Conservation (phyloP, 2,797 vertebrate species). For the Schizopygopsis pylzovi region DNA sequence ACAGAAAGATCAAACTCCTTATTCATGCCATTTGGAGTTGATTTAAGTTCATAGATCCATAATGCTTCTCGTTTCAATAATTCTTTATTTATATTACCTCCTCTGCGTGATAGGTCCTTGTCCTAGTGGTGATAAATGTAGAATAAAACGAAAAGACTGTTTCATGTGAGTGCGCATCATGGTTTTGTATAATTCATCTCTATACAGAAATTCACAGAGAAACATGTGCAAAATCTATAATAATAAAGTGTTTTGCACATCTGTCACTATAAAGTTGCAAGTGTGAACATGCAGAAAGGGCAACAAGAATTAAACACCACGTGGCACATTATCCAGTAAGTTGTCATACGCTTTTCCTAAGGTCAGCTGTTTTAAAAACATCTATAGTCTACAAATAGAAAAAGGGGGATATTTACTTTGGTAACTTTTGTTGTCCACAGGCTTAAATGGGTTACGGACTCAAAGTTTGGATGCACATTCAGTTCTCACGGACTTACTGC, state of each 20-base stretch:
- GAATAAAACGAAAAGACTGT: too few species aligned
- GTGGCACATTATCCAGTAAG: neutral
- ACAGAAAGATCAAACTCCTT: too few species aligned
- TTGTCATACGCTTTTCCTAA: neutral
- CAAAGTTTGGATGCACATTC: neutral
- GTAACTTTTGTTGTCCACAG: neutral
- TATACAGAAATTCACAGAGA: neutral
- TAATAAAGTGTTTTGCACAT: neutral
- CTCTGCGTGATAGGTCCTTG: too few species aligned
- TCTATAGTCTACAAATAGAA: neutral
- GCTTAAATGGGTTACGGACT: neutral
- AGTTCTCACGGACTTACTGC: neutral
- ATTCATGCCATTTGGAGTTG: too few species aligned
- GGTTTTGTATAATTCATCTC: neutral
- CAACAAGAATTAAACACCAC: neutral
- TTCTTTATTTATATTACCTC: too few species aligned
- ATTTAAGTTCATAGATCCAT: too few species aligned
- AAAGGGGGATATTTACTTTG: neutral
- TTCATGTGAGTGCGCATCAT: too few species aligned
- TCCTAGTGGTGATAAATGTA: too few species aligned
- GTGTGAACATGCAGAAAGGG: neutral
- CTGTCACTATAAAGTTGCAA: neutral
- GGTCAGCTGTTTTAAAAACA: neutral
- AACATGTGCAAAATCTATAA: neutral
- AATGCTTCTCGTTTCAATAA: too few species aligned